Percentiles rank a stretch among this genome's conserved stretches.
These are phyloP conservation scores for Atherinosoma microstoma DNA, from an alignment of 2,797 vertebrate species.

Conservation along the genomic window DNA sequence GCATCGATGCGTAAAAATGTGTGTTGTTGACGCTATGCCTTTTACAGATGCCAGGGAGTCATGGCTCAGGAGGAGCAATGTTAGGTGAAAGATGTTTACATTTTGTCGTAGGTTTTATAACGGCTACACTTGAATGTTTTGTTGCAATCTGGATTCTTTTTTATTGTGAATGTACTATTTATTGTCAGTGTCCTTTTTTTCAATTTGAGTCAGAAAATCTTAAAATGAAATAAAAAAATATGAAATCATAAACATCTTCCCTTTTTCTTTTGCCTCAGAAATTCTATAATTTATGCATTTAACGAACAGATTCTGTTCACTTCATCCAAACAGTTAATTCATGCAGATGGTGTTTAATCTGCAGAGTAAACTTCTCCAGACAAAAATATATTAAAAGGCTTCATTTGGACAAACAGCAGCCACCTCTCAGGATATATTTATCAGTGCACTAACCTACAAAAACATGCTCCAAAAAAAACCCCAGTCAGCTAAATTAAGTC, in stretches of 20 bases:
- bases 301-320: not conserved
- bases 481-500: not conserved
- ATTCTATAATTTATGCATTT: not conserved
- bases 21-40: conserved; percentile 68
- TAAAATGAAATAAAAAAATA: conserved; percentile 53
- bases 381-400: not conserved
- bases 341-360: not conserved
- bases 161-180: conserved; percentile 81
- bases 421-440: not conserved
- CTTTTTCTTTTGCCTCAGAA: not conserved
- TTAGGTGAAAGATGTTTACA: conserved; percentile 74
- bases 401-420: not conserved
- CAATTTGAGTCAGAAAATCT: conserved; percentile 31
- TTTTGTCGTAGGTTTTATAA: conserved; percentile 66
- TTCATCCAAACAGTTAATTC: not conserved
- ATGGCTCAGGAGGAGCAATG: conserved; percentile 35
- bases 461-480: not conserved
- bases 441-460: not conserved
- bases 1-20: conserved; percentile 63
- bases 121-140: conserved; percentile 75
- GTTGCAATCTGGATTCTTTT: conserved; percentile 71
- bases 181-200: conserved; percentile 66
- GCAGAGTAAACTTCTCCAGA: not conserved
- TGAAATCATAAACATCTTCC: conserved; percentile 4
- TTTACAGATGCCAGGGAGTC: conserved; percentile 50